phyloP scores from a whole-genome alignment of 2,113 vertebrate species.

The Uria lomvia region DNA sequence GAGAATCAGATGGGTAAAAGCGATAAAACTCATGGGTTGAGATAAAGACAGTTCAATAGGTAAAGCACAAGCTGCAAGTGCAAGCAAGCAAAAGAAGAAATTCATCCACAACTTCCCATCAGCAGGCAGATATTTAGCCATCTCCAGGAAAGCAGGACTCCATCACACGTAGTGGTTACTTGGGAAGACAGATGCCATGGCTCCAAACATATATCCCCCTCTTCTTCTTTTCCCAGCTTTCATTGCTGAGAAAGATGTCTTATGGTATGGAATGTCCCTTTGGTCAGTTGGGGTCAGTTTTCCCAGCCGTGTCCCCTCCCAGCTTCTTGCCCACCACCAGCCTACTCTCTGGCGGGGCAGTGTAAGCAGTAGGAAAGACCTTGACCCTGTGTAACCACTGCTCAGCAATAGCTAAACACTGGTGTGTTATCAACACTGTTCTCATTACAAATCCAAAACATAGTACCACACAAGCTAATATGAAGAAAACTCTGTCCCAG shows the following conservation, averaged over 20 bases:
- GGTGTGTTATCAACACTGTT: background rate
- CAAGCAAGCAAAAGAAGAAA: background rate
- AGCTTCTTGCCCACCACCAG: background rate
- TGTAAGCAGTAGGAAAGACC: background rate
- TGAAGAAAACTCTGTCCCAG: background rate
- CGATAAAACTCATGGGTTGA: background rate
- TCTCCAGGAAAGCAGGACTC: background rate
- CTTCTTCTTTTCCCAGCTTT: background rate
- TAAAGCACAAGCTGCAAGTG: accelerated
- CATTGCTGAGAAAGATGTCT: background rate
- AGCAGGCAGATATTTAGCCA: background rate
- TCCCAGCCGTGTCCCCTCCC: background rate
- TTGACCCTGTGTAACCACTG: background rate
- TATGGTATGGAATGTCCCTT: background rate
- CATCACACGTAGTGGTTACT: accelerated
- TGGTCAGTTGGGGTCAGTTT: background rate
- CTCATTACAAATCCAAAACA: background rate
- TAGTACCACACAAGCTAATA: background rate
- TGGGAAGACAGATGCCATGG: background rate
- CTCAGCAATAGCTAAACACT: background rate
- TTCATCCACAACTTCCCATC: background rate
- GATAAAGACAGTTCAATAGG: background rate
- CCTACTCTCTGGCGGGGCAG: background rate
- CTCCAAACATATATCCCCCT: background rate
- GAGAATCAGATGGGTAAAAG: background rate